These are phyloP conservation scores for Cirrhinus molitorella DNA, from an alignment of 2,797 vertebrate species.

Conservation along the genomic window DNA sequence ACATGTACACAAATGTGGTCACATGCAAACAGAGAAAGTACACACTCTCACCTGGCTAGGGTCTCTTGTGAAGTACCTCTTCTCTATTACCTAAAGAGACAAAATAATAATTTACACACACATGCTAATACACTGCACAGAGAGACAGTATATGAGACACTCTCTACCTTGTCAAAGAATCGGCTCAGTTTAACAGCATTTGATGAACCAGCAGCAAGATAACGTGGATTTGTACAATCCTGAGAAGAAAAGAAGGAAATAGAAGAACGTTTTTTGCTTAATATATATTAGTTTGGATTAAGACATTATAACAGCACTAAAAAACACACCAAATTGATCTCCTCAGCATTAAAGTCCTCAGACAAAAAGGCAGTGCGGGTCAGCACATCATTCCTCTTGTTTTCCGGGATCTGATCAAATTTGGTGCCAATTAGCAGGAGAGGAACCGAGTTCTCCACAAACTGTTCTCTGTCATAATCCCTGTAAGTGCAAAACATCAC, in stretches of 20 bases:
- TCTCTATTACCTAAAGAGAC: slow-evolving; percentile 90
- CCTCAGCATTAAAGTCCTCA: slow-evolving; percentile 97
- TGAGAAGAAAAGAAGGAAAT: slow-evolving; percentile 59
- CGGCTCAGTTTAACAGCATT: slow-evolving; percentile 98
- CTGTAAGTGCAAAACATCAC: slow-evolving; percentile 68
- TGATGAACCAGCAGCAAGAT: slow-evolving; percentile 95
- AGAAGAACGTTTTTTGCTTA: neutral
- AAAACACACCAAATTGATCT: slow-evolving; percentile 92
- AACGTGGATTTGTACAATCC: slow-evolving; percentile 96
- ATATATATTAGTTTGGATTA: neutral
- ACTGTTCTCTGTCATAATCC: slow-evolving; percentile 95
- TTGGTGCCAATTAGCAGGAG: slow-evolving; percentile 96
- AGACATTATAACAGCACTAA: neutral
- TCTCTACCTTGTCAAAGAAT: slow-evolving; percentile 99
- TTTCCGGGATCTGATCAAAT: slow-evolving; percentile 96
- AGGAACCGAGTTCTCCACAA: slow-evolving; percentile 94
- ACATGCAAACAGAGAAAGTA: neutral
- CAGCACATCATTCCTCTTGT: slow-evolving; percentile 92
- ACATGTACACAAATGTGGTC: neutral
- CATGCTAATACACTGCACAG: neutral
- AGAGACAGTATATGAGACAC: no score
- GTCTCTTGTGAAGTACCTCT: slow-evolving; percentile 93
- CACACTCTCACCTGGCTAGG: slow-evolving; percentile 84
- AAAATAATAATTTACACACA: neutral
- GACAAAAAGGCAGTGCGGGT: slow-evolving; percentile 93